Base-by-base conservation (phyloP, 1,140 invertebrate genomes). In the Streblospio benedicti region DNA sequence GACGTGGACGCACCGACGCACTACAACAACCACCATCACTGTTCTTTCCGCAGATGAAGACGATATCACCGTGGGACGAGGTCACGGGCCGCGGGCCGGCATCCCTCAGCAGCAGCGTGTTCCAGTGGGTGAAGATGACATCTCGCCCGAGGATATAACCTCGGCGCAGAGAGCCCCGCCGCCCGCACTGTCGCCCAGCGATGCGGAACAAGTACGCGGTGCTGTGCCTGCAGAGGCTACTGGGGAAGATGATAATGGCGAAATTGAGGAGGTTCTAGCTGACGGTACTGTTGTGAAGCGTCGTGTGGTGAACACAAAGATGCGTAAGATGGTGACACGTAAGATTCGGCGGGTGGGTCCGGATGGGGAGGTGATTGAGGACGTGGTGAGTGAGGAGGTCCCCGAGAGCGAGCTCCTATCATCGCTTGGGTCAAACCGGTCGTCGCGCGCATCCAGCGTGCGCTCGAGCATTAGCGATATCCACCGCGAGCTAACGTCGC, bases 221-320 rank as follows among this genome's bases (percentile, higher is more conserved):
- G 9, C 35, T 9, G 35, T 38, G 9, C 6, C 45, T 49, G 6
- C 45, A 14, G 45, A 49, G 20, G 45, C 45, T 9, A 18, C 45
- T 18, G 45, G 9, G 9, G 45, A 49, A 18, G 45, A 49, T 27
- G 14, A 14, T 12, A 49, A 38, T 38, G 35, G 9, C n/a, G 35
- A 49, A 49, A 14, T 6, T 49, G 28, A 33, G 27, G 71, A 76
- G 56, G 53, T 71, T 20, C 55, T 61, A 25, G 38, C 53, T 16
- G 60, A 61, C 57, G 60, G 60, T n/a, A 61, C 38, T 9, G 30
- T 59, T 18, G 25, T 56, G 14, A 56, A 14, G 30, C 31, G 18
- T 16, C 18, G 32, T 23, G 53, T 56, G 4, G 30, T 38, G n/a
- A 23, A 38, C 20, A 33, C 27, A 33, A 50, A 55, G n/a, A 14